Percentiles rank a stretch among this genome's conserved stretches.
Conservation (phyloP, 2,797 vertebrate genomes). For the Pseudocheirus occidentalis region DNA sequence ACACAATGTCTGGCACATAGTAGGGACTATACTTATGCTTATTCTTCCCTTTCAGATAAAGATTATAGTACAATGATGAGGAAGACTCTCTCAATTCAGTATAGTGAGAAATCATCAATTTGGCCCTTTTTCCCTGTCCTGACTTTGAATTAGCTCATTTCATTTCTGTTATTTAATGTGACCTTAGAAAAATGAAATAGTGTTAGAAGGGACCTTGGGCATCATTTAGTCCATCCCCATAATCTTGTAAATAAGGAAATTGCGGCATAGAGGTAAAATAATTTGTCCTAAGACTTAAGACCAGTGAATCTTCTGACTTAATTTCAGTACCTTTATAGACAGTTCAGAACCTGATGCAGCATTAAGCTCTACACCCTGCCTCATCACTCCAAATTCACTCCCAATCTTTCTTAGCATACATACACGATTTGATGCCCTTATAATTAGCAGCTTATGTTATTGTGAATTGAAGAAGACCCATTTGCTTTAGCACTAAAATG, state of each 20-base stretch:
- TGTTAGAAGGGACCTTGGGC: neutral
- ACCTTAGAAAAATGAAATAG: neutral
- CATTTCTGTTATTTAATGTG: neutral
- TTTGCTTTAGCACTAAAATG: neutral
- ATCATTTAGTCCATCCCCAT: neutral
- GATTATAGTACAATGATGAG: neutral
- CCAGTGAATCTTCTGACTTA: neutral
- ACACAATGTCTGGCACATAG: neutral
- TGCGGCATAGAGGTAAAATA: neutral
- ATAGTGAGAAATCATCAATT: neutral
- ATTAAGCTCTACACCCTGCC: neutral
- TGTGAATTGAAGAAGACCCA: neutral
- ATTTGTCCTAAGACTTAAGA: neutral
- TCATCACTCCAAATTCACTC: neutral
- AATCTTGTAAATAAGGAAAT: neutral
- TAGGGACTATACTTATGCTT: neutral
- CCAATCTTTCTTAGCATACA: neutral
- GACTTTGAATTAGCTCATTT: neutral
- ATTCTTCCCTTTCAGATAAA: neutral
- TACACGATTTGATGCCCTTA: neutral
- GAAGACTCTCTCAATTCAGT: neutral
- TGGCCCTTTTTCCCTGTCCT: neutral
- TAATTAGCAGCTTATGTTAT: neutral
- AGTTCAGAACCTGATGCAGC: neutral
- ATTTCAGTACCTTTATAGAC: neutral